phyloP scores from a whole-genome alignment of 1,140 invertebrate genomes.

The Bombus superbus region DNA sequence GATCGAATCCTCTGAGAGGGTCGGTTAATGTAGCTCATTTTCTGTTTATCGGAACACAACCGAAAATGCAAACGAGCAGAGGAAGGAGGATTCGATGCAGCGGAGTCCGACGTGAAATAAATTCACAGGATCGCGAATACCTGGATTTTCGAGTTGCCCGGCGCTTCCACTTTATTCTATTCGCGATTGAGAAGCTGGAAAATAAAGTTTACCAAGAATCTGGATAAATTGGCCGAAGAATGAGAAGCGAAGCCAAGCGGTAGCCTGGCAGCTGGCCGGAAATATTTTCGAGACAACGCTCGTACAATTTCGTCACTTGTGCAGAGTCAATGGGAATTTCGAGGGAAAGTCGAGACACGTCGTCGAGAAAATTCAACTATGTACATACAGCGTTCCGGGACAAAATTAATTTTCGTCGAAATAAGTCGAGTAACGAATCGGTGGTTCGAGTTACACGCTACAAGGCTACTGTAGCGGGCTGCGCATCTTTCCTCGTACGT shows the following conservation, averaged over 20 bases:
- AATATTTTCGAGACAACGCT: slow-evolving; percentile 11
- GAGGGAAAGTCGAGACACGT: slow-evolving; percentile 10
- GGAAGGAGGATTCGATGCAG: neutral
- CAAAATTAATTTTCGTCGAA: slow-evolving; percentile 38
- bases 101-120: slow-evolving; percentile 6
- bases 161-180: neutral
- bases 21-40: neutral
- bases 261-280: neutral
- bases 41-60: neutral
- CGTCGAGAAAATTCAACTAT: slow-evolving; percentile 17
- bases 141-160: neutral
- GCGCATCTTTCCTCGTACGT: slow-evolving; percentile 17
- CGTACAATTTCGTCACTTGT: slow-evolving; percentile 11
- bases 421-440: neutral
- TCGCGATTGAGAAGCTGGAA: slow-evolving; percentile 14
- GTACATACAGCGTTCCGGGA: neutral
- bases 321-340: neutral
- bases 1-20: neutral
- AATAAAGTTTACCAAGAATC: slow-evolving; percentile 3
- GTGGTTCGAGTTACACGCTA: neutral
- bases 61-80: neutral
- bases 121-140: neutral
- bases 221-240: neutral
- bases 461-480: neutral
- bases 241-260: neutral